phyloP scores from a whole-genome alignment of 2,888 invertebrate species.

The Corbicula japonica region DNA sequence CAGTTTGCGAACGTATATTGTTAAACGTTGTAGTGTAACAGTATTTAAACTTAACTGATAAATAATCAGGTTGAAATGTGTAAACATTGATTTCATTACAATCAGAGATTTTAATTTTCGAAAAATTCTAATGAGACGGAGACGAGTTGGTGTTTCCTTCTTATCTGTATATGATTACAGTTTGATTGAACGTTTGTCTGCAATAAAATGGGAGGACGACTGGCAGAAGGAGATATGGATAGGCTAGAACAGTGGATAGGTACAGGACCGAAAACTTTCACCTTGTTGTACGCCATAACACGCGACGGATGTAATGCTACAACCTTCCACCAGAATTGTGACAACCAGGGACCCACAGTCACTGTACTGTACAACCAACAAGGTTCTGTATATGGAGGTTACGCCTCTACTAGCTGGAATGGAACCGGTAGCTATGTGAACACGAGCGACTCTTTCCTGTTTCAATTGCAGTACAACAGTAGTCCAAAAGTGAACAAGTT shows the following conservation, averaged over 20 bases:
- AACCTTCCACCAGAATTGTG: constrained; percentile 66
- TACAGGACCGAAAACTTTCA: constrained; percentile 50
- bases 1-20: too few relatives aligned
- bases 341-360: constrained; percentile 67
- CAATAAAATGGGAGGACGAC: constrained; percentile 20
- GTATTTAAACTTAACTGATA: too few relatives aligned
- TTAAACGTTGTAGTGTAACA: too few relatives aligned
- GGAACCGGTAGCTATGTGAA: background rate
- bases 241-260: constrained; percentile 65
- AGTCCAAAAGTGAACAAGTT: constrained; percentile 12
- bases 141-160: too few relatives aligned
- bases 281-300: constrained; percentile 60
- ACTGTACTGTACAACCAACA: constrained; percentile 65
- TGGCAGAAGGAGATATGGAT: constrained; percentile 44
- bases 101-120: too few relatives aligned
- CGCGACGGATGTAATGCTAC: constrained; percentile 59
- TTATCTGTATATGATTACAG: too few relatives aligned
- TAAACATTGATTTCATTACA: too few relatives aligned
- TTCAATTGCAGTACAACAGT: constrained; percentile 32
- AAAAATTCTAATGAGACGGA: too few relatives aligned
- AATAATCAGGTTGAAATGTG: too few relatives aligned
- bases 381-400: constrained; percentile 66
- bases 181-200: too few relatives aligned
- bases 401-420: constrained; percentile 52
- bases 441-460: constrained; percentile 43